Percentiles rank a stretch among this genome's conserved stretches.
phyloP scores from a whole-genome alignment of 2,113 vertebrate species.

The human (Homo sapiens) region GRCh38 chr2:119218501-119219000 shows the following conservation, averaged over 20 bases:
- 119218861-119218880: not conserved
- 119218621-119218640: not conserved
- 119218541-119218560: not conserved
- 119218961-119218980: rapidly evolving
- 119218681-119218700: not conserved
- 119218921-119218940: not conserved
- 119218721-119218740: not conserved
- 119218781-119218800: not conserved
- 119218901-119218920: not conserved
- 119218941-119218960: not conserved
- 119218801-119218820: not conserved
- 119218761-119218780: not conserved
- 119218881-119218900: not conserved
- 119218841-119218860: rapidly evolving
- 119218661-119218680: not conserved
- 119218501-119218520: not conserved
- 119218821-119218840: rapidly evolving
- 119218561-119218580: constrained; percentile 11
- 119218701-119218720: not conserved
- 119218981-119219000: not conserved
- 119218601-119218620: not conserved
- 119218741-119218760: too few species aligned
- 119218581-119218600: not conserved
- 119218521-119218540: not conserved
- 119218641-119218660: not conserved